phyloP scores from a whole-genome alignment of 2,888 invertebrate species.

The Ellobium chinense region DNA sequence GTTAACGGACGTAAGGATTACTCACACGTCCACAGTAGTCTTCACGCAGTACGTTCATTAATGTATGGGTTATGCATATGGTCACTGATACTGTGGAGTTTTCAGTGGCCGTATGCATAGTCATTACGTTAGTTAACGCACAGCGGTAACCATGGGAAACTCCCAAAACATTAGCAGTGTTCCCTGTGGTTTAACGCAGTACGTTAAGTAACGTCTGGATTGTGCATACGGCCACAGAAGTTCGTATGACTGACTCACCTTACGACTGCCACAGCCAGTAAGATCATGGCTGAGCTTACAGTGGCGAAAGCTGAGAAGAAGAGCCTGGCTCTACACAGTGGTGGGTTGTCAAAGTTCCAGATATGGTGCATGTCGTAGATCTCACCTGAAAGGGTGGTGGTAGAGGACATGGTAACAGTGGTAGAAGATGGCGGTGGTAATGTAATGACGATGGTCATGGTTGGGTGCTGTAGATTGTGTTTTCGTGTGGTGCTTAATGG shows the following conservation, averaged over 20 bases:
- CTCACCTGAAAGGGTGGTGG: constrained; percentile 24
- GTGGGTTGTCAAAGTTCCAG: constrained; percentile 39
- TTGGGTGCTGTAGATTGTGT: not conserved
- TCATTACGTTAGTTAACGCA: too few species aligned
- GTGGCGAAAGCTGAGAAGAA: constrained; percentile 24
- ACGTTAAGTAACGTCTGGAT: too few species aligned
- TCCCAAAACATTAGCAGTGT: too few species aligned
- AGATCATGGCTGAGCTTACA: constrained; percentile 11
- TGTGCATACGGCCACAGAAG: not conserved
- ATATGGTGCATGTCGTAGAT: constrained; percentile 45
- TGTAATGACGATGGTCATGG: not conserved
- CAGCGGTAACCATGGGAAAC: too few species aligned
- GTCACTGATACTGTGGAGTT: too few species aligned
- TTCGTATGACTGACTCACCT: constrained; percentile 22
- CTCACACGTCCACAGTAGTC: too few species aligned
- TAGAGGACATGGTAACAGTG: not conserved
- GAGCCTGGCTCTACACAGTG: constrained; percentile 13
- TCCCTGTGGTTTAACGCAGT: too few species aligned
- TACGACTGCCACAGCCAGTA: constrained; percentile 23
- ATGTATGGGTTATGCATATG: too few species aligned
- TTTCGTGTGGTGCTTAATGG: too few species aligned
- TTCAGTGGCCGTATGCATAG: too few species aligned
- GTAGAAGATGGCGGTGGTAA: not conserved
- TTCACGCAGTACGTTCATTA: too few species aligned
- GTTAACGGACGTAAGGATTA: too few species aligned